Conservation (phyloP, 1,140 invertebrate species). For the Vanessa tameamea region DNA sequence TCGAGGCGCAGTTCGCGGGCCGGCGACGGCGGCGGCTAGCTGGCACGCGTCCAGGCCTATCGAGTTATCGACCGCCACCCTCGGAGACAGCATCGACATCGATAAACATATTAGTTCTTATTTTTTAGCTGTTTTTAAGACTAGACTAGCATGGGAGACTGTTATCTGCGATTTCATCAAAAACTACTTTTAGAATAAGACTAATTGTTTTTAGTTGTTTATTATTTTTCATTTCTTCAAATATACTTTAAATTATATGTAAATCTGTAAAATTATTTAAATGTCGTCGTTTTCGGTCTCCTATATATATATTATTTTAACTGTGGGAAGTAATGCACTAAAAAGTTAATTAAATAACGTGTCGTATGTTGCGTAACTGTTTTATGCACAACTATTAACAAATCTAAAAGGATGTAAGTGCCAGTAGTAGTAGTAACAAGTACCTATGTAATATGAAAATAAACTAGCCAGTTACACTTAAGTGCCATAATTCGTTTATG, state of each 20-base stretch:
- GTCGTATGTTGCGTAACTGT: background rate
- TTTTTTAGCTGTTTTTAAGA: conserved; percentile 34
- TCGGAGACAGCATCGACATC: conserved; percentile 42
- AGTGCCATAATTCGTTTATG: conserved; percentile 16
- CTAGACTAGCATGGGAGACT: background rate
- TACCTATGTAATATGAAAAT: background rate
- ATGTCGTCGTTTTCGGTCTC: too few relatives aligned
- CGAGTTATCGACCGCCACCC: conserved; percentile 57
- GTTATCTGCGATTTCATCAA: too few relatives aligned
- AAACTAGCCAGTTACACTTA: background rate
- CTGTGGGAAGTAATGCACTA: background rate
- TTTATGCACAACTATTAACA: background rate
- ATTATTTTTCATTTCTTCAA: too few relatives aligned
- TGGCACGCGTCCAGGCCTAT: conserved; percentile 69
- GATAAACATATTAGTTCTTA: conserved; percentile 34
- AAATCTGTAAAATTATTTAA: too few relatives aligned
- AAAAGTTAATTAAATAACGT: background rate
- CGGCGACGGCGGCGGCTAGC: conserved; percentile 36
- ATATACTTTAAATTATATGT: too few relatives aligned
- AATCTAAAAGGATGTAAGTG: background rate
- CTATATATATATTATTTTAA: background rate
- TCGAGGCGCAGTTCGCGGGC: conserved; percentile 16
- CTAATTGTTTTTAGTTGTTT: too few relatives aligned
- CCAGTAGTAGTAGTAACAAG: background rate
- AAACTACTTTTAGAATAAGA: too few relatives aligned